phyloP scores from a whole-genome alignment of 1,140 invertebrate genomes.

The Trissolcus basalis region DNA sequence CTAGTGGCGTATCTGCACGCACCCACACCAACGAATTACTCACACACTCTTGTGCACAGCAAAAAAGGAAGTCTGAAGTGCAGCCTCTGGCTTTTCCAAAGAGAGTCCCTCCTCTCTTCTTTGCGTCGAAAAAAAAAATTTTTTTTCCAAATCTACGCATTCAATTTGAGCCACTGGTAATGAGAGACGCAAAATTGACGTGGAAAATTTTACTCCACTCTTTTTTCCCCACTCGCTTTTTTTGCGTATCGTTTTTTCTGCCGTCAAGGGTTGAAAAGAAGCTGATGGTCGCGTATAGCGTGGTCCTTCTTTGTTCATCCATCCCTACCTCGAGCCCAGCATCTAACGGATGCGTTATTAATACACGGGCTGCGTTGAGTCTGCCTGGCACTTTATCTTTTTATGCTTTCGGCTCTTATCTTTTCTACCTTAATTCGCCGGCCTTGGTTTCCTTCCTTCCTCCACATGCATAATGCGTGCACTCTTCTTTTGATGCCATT shows the following conservation, averaged over 20 bases:
- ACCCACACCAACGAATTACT: constrained; percentile 38
- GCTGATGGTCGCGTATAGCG: constrained; percentile 3
- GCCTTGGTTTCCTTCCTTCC: constrained; percentile 43
- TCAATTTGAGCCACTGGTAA: constrained; percentile 15
- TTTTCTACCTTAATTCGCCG: constrained; percentile 52
- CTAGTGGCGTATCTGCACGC: constrained; percentile 23
- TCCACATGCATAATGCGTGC: constrained; percentile 43
- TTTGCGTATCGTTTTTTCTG: background rate
- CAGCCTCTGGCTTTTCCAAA: constrained; percentile 30
- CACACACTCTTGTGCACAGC: constrained; percentile 24
- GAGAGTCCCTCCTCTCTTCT: constrained; percentile 6
- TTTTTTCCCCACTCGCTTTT: background rate
- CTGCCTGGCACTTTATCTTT: constrained; percentile 50
- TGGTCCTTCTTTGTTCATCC: constrained; percentile 18
- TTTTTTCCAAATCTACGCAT: constrained; percentile 29
- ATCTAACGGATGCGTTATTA: constrained; percentile 54
- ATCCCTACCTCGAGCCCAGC: constrained; percentile 24
- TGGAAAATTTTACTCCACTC: background rate
- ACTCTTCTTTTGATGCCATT: constrained; percentile 48
- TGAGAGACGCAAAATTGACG: constrained; percentile 4
- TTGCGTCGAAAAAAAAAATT: constrained; percentile 18
- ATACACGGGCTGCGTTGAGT: constrained; percentile 53
- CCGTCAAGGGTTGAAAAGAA: constrained; percentile 8
- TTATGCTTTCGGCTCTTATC: constrained; percentile 52
- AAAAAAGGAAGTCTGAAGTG: constrained; percentile 48